Conservation (phyloP, 37 sponge, comb jelly and placozoan genomes). For the Bolinopsis microptera region DNA sequence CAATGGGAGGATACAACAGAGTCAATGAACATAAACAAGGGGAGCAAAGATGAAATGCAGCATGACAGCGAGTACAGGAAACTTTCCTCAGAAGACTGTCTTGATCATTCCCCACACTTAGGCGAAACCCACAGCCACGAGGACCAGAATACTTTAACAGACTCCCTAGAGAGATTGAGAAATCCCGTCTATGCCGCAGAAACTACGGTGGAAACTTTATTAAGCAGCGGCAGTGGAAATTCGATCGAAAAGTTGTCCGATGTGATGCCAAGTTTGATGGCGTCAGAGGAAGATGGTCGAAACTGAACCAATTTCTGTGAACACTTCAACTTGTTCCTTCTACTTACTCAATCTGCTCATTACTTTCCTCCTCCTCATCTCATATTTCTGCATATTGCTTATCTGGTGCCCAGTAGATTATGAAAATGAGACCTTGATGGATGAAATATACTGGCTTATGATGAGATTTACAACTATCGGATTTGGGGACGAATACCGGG, state of each 20-base stretch:
- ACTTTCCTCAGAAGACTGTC: not conserved
- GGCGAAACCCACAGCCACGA: not conserved
- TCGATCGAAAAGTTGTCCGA: not conserved
- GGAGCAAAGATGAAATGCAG: not conserved
- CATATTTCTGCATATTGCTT: no score
- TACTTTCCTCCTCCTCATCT: no score
- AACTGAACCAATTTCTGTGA: no score
- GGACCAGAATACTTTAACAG: no score
- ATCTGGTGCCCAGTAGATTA: not conserved
- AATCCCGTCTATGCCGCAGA: not conserved
- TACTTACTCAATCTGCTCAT: no score
- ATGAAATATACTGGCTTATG: not conserved
- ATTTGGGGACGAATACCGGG: constrained; percentile 31
- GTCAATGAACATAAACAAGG: no score
- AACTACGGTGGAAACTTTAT: not conserved
- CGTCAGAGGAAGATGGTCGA: no score
- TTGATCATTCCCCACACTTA: not conserved
- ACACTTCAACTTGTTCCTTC: no score
- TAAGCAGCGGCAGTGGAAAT: not conserved
- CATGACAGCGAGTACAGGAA: not conserved
- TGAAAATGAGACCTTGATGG: not conserved
- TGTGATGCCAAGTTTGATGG: not conserved
- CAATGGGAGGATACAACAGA: no score
- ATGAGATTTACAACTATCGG: not conserved
- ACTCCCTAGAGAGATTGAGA: no score